Percentiles rank a stretch among this genome's conserved stretches.
Evolutionary conservation across 2,888 invertebrate species (phyloP).

Genomic region (Pseudococcus viburni): DNA sequence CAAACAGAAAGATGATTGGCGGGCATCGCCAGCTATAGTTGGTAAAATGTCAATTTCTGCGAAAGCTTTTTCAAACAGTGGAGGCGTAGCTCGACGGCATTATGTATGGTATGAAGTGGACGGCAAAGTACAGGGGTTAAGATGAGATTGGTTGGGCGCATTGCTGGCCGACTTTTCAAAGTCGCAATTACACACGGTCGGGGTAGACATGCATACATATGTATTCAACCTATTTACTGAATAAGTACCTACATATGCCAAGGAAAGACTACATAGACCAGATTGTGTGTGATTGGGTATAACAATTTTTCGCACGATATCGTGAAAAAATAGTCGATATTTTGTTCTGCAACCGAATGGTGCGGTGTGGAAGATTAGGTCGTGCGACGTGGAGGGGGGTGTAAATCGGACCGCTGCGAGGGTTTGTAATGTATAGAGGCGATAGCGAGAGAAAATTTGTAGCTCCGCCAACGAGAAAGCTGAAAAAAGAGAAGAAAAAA

Average conservation of each 20-base stretch:
- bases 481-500: not conserved
- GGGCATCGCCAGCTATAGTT: not conserved
- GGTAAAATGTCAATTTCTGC: constrained; percentile 5
- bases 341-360: too few species aligned
- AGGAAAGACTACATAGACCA: too few species aligned
- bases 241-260: too few species aligned
- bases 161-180: not conserved
- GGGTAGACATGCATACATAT: not conserved
- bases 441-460: not conserved
- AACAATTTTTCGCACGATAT: too few species aligned
- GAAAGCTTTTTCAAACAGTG: not conserved
- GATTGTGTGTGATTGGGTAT: too few species aligned
- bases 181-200: not conserved
- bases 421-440: not conserved
- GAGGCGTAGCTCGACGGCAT: not conserved
- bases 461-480: not conserved
- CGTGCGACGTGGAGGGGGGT: too few species aligned
- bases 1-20: not conserved
- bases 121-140: not conserved
- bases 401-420: too few species aligned
- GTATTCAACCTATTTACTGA: too few species aligned
- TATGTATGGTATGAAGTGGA: not conserved
- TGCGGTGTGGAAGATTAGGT: too few species aligned
- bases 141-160: not conserved
- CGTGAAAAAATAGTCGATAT: too few species aligned